Base-by-base conservation (phyloP, 2,113 vertebrate genomes). In the Amphiprion ocellaris region DNA sequence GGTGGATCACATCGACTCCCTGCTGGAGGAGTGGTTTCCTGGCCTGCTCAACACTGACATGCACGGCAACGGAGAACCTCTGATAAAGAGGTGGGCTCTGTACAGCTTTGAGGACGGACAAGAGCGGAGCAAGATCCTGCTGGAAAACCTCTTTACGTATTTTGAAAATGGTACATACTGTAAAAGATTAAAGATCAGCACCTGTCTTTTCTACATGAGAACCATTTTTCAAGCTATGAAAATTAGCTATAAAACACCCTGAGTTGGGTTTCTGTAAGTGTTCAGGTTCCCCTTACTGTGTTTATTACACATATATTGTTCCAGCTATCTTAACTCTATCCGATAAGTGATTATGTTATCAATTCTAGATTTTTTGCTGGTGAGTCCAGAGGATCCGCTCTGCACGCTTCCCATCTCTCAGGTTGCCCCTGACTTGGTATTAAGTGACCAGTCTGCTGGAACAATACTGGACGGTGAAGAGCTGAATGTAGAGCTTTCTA, bases 21-120 rank as follows among this genome's bases (percentile, higher is more conserved):
- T 99, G 53, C 95, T 99, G 94, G 98, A 99, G 90, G 98, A 99
- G 66, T 99, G 98, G 98, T 99, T 98, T 89, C 96, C 97, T 1
- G 96, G 97, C 23, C 92, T 99, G 52, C 89, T 99, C 69, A 96
- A 96, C 90, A 97, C 96, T 1, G 97, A 99, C 90, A 90, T 99
- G 54, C 97, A 96, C 77, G 97, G 97, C 52, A 96, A 95, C 81
- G 97, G 97, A 3, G 98, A 97, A 91, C 96, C 96, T 1, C 93
- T 99, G 64, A 89, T 99, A 84, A 99, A 99, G 94, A 99, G 96
- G 81, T 99, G 98, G 97, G 98, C 94, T 17, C 83, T 97, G 10
- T 99, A 96, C 92, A 99, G 98, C 92, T 98, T 97, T 77, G 93
- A 96, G 14, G 97, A 98, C 70, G 94, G 93, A 0, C 96, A 96